Evolutionary conservation across 1,140 invertebrate genomes (phyloP).

Genomic region (Phthorimaea operculella): DNA sequence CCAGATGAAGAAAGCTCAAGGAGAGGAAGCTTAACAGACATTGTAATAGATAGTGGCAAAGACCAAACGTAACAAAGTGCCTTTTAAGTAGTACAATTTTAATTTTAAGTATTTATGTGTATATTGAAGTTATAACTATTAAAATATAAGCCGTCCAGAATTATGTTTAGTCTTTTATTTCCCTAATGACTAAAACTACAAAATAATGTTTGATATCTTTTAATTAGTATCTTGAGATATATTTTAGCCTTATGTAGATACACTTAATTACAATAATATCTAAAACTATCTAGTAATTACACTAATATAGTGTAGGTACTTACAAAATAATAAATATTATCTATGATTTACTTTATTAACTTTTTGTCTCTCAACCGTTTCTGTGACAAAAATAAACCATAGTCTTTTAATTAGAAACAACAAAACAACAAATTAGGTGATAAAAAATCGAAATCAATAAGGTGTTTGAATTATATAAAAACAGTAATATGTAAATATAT

Average conservation of each 20-base stretch:
- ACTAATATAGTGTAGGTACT: conserved; percentile 62
- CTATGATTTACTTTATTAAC: background rate
- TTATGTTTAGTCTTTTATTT: conserved; percentile 1
- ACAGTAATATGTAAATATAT: no score
- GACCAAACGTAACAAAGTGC: conserved; percentile 48
- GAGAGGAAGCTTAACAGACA: conserved; percentile 53
- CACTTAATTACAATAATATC: conserved; percentile 26
- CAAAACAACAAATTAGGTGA: no score
- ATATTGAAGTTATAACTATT: conserved; percentile 20
- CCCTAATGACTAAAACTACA: conserved; percentile 18
- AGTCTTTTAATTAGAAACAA: background rate
- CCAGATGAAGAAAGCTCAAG: conserved; percentile 40
- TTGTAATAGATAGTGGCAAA: conserved; percentile 59
- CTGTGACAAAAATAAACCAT: background rate
- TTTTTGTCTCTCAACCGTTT: background rate
- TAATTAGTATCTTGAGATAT: conserved; percentile 58
- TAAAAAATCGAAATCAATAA: no score
- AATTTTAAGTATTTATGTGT: conserved; percentile 19
- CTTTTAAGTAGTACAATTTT: conserved; percentile 41
- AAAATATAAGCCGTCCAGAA: conserved; percentile 35
- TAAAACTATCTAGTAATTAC: conserved; percentile 51
- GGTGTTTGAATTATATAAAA: no score
- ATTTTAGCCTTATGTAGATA: conserved; percentile 31
- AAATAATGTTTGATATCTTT: conserved; percentile 46
- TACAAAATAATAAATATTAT: conserved; percentile 40